Conservation (phyloP, 1,140 invertebrate species). For the Drosophila asahinai region DNA sequence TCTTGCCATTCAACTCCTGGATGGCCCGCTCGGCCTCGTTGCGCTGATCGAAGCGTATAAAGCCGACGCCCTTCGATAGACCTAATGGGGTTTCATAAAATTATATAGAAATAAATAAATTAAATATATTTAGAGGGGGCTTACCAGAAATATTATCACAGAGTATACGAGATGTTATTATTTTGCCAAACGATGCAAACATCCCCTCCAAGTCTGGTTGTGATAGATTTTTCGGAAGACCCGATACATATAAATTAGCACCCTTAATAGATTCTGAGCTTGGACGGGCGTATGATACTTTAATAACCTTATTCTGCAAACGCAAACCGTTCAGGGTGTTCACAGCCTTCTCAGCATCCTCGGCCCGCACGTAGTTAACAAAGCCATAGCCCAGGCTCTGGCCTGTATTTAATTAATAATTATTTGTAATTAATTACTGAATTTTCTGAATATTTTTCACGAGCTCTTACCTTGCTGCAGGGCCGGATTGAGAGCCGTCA, state of each 20-base stretch:
- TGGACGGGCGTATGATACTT: slow-evolving; percentile 95
- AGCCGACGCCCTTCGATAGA: slow-evolving; percentile 87
- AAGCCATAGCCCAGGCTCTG: slow-evolving; percentile 96
- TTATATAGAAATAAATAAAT: neutral
- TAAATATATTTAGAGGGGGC: neutral
- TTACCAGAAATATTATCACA: slow-evolving; percentile 93
- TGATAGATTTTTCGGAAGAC: slow-evolving; percentile 93
- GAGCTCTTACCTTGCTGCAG: slow-evolving; percentile 75
- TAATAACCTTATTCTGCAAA: slow-evolving; percentile 96
- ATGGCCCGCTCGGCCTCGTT: slow-evolving; percentile 88
- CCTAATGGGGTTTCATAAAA: slow-evolving; percentile 60
- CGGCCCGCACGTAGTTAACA: slow-evolving; percentile 93
- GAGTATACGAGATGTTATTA: slow-evolving; percentile 95
- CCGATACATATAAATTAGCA: slow-evolving; percentile 95
- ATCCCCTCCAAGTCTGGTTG: slow-evolving; percentile 94
- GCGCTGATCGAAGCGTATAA: slow-evolving; percentile 88
- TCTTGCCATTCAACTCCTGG: slow-evolving; percentile 87
- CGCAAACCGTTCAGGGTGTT: slow-evolving; percentile 93
- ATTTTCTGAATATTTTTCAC: neutral
- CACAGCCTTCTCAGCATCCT: slow-evolving; percentile 95
- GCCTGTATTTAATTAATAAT: slow-evolving; percentile 85
- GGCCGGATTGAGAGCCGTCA: slow-evolving; percentile 83
- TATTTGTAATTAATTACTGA: neutral
- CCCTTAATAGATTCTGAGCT: slow-evolving; percentile 96
- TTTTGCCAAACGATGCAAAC: slow-evolving; percentile 92